Evolutionary conservation across 2,888 invertebrate genomes (phyloP), one percentile per base, ranked within the genome.

Genomic region (Phymatocera aterrima): DNA sequence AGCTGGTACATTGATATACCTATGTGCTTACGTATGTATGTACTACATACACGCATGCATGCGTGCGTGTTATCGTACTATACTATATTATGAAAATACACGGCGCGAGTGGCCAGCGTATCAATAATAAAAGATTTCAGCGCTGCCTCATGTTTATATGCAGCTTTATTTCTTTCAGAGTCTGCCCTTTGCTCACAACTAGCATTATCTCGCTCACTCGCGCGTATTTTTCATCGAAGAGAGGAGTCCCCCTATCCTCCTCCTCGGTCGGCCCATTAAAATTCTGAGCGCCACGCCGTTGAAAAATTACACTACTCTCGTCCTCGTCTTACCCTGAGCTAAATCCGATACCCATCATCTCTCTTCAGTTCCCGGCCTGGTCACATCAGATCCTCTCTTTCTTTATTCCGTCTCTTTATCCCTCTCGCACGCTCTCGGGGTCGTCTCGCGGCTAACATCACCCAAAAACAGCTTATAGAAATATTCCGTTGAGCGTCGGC

Each of bases 251-350:
- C 77, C 70, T 64, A 77, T 64, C 46, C 46, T 78, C 79, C 80
- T 77, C 43, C 77, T 79, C 78, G 77, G 83, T 81, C 79, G 81
- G 79, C 74, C 82, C 84, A 85, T 85, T 85, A 83, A 84, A 84
- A 86, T 85, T 84, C 84, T 83, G 83, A 84, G 82, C 84, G 81
- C 82, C 82, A 82, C 84, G 77, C 83, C 82, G 83, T 83, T 85
- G 83, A 85, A 85, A 85, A 85, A 85, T 84, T 83, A 84, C 84
- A 82, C 81, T 77, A 46, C 51, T 78, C 64, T 43, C 77, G 65
- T 81, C 79, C 61, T 77, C 65, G 37, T 65, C 80, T 61, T 77
- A 57, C 80, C 18, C 34, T 43, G 60, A 40, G 24, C 28, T 46
- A 48, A 65, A 57, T 37, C 78, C 74, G 61, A 46, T 57, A 70